Conservation (phyloP, 2,888 invertebrate genomes). For the Andrena trimmerana region DNA sequence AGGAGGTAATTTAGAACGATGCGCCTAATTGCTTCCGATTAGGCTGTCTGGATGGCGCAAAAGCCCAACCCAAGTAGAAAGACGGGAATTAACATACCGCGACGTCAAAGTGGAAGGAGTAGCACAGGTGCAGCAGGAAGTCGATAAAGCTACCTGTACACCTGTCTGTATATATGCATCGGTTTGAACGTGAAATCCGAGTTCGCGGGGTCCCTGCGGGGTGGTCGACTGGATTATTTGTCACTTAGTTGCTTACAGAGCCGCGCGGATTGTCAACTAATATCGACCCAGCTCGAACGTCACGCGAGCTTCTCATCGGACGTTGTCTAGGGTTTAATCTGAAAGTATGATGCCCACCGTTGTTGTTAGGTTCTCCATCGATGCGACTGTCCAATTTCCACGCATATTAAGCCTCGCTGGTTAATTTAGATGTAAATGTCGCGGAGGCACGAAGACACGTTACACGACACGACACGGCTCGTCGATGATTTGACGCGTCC, state of each 20-base stretch:
- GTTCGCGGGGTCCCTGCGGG: constrained; percentile 18
- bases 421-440: constrained; percentile 12
- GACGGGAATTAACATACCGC: constrained; percentile 68
- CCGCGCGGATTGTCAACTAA: constrained; percentile 6
- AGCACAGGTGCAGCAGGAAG: constrained; percentile 82
- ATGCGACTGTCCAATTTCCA: not conserved
- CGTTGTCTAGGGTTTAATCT: not conserved
- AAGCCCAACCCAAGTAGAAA: constrained; percentile 68
- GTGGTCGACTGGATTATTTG: constrained; percentile 33
- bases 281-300: not conserved
- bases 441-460: not conserved
- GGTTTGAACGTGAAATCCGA: constrained; percentile 31
- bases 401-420: not conserved
- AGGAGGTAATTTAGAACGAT: constrained; percentile 52
- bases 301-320: constrained; percentile 47
- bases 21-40: constrained; percentile 61
- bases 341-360: constrained; percentile 20
- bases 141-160: constrained; percentile 58
- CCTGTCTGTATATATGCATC: constrained; percentile 6
- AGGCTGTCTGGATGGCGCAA: constrained; percentile 51
- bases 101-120: constrained; percentile 70
- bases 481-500: not conserved
- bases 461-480: not conserved
- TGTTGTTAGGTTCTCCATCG: constrained; percentile 10
- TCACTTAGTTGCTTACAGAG: constrained; percentile 10